Conservation (phyloP, 2,888 invertebrate species). For the Mantis religiosa region DNA sequence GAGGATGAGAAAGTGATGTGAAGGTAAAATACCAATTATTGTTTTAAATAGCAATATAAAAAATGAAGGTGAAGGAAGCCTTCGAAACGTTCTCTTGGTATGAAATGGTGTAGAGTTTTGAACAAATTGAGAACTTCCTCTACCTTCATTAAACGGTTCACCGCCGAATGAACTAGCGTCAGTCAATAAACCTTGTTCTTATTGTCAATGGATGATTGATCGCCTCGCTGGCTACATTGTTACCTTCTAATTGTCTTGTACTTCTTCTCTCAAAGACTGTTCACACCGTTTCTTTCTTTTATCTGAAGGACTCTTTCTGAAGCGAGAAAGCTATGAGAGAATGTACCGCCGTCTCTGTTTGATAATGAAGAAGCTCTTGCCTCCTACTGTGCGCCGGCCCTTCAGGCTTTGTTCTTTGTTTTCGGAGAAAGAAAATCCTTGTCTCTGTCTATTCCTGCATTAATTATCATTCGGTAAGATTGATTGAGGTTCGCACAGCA, state of each 20-base stretch:
- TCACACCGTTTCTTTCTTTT: not conserved
- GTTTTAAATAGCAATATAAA: too few relatives aligned
- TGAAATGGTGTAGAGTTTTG: too few relatives aligned
- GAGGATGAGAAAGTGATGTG: too few relatives aligned
- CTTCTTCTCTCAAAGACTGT: not conserved
- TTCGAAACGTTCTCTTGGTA: too few relatives aligned
- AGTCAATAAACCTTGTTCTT: too few relatives aligned
- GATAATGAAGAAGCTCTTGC: too few relatives aligned
- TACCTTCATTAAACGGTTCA: too few relatives aligned
- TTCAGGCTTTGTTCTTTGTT: not conserved
- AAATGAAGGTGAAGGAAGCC: too few relatives aligned
- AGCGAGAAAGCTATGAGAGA: not conserved
- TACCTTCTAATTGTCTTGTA: not conserved
- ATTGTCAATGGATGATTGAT: not conserved
- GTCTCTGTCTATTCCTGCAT: not conserved
- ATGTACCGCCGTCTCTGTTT: not conserved
- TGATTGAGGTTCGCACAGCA: not conserved
- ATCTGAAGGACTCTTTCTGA: not conserved
- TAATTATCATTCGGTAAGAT: not conserved
- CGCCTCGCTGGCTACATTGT: not conserved
- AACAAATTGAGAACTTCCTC: too few relatives aligned
- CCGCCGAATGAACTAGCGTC: too few relatives aligned
- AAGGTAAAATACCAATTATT: too few relatives aligned
- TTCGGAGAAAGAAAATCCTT: too few relatives aligned
- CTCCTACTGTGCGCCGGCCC: not conserved